Conservation (phyloP, 1,140 invertebrate genomes). For the Drosophila busckii region DNA sequence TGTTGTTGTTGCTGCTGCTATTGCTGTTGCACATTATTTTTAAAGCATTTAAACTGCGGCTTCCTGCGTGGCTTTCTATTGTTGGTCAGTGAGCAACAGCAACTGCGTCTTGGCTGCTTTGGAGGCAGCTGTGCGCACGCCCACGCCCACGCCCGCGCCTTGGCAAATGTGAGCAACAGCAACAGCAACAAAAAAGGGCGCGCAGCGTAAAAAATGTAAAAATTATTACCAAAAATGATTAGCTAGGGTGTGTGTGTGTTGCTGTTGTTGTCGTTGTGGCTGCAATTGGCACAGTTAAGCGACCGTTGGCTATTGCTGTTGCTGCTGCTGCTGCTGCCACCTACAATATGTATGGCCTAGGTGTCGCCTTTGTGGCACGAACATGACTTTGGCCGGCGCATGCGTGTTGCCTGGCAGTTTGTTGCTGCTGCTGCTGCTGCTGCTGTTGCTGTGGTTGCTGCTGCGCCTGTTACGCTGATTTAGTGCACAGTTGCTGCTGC, state of each 20-base stretch:
- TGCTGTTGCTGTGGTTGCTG: conserved; percentile 24
- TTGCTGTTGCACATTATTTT: no score
- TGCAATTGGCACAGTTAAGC: conserved; percentile 27
- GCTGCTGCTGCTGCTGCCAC: conserved; percentile 50
- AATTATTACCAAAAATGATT: conserved; percentile 62
- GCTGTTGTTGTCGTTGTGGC: conserved; percentile 21
- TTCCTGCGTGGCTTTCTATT: conserved; percentile 23
- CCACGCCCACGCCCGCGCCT: conserved; percentile 5
- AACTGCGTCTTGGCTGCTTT: conserved; percentile 19
- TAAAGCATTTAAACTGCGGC: conserved; percentile 48
- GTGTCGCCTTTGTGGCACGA: conserved; percentile 71
- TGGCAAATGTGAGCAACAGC: conserved; percentile 19
- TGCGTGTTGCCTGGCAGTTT: conserved; percentile 74
- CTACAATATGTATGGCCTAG: conserved; percentile 74
- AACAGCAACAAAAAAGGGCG: conserved; percentile 41
- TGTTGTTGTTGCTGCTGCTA: conserved; percentile 51
- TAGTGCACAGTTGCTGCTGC: conserved; percentile 46
- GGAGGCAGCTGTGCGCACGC: conserved; percentile 47
- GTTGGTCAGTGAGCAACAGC: conserved; percentile 16
- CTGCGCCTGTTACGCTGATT: conserved; percentile 54
- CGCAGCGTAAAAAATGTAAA: conserved; percentile 42
- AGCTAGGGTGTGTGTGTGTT: conserved; percentile 30
- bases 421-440: conserved; percentile 47
- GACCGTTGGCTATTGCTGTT: conserved; percentile 22
- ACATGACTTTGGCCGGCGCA: conserved; percentile 76